These are phyloP conservation scores for Lacerta agilis DNA, from an alignment of 2,797 vertebrate species.

Conservation along the genomic window DNA sequence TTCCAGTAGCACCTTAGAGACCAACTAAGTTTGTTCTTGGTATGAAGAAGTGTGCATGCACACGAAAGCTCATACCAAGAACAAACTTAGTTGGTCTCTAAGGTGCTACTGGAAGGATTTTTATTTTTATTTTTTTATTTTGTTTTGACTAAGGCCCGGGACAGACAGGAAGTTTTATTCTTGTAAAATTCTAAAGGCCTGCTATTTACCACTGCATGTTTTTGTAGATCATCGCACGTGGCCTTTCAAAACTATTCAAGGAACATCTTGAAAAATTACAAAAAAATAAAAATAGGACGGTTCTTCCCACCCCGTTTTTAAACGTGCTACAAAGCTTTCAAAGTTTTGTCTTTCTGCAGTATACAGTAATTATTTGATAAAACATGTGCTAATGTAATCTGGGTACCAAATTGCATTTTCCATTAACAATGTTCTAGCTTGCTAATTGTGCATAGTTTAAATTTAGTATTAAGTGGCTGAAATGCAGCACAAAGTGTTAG, in stretches of 20 bases:
- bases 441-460: slow-evolving; percentile 30
- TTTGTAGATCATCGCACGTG: neutral
- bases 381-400: neutral
- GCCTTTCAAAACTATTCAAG: slow-evolving; percentile 21
- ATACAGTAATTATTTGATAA: slow-evolving; percentile 1
- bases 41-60: too few relatives aligned
- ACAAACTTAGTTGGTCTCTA: too few relatives aligned
- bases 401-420: slow-evolving; percentile 18
- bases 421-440: slow-evolving; percentile 27
- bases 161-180: too few relatives aligned
- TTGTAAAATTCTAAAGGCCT: neutral
- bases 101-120: too few relatives aligned
- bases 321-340: neutral
- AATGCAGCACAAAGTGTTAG: slow-evolving; percentile 16
- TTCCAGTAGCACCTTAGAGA: too few relatives aligned
- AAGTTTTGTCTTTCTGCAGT: slow-evolving; percentile 11
- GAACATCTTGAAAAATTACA: neutral
- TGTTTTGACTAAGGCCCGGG: neutral
- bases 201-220: neutral
- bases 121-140: too few relatives aligned
- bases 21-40: too few relatives aligned
- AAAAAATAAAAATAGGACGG: neutral
- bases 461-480: slow-evolving; percentile 37
- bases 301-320: neutral
- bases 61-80: too few relatives aligned